phyloP scores from a whole-genome alignment of 2,797 vertebrate genomes.

The Malurus leucopterus region DNA sequence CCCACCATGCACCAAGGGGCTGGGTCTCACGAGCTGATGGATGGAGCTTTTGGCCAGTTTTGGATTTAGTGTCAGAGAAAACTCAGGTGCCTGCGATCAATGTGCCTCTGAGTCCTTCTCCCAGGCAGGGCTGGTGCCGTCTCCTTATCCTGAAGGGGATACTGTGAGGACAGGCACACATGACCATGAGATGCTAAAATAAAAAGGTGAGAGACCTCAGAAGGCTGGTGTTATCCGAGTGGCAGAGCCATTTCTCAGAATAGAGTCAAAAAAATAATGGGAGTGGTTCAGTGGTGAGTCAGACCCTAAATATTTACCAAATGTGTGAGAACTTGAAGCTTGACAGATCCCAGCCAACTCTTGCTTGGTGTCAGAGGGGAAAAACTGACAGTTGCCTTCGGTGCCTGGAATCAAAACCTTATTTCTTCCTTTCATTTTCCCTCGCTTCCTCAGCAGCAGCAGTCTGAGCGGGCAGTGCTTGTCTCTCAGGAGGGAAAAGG shows the following conservation, averaged over 20 bases:
- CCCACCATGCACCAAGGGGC: neutral
- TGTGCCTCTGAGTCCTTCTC: neutral
- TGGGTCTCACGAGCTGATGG: neutral
- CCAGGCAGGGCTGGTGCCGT: neutral
- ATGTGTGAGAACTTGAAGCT: neutral
- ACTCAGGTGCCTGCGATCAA: rapidly evolving
- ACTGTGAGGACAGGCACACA: neutral
- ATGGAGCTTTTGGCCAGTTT: neutral
- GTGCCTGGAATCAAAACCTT: neutral
- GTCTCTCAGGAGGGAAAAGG: neutral
- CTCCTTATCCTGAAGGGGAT: neutral
- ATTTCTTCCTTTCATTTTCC: neutral
- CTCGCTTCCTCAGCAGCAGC: neutral
- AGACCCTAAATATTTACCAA: slow-evolving; percentile 33
- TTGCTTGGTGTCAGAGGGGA: neutral
- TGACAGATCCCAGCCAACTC: slow-evolving; percentile 25
- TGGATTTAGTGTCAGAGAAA: neutral
- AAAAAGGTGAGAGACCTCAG: neutral
- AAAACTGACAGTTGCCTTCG: neutral
- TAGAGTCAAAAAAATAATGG: neutral
- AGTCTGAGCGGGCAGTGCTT: rapidly evolving
- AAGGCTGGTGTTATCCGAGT: neutral
- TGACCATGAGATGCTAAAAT: neutral
- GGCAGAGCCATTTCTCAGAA: neutral
- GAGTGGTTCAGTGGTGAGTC: slow-evolving; percentile 21